A percentile compares a stretch with the other conserved stretches of the same genome.
Evolutionary conservation across 2,113 vertebrate genomes (phyloP).

Genomic region (Hippolais icterina): DNA sequence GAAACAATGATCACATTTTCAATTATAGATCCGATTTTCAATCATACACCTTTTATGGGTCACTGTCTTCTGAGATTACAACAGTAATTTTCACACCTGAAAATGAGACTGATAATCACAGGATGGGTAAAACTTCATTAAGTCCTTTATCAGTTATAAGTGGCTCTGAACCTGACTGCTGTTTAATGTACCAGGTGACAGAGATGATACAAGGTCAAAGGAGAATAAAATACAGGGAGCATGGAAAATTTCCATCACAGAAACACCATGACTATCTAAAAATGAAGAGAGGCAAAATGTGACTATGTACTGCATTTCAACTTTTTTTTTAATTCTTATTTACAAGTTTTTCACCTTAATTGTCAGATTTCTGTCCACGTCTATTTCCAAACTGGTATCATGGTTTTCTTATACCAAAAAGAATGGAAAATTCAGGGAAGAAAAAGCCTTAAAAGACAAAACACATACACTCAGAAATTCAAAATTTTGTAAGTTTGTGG

Average conservation of each 20-base stretch:
- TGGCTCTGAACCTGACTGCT: not conserved
- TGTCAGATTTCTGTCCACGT: not conserved
- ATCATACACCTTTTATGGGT: not conserved
- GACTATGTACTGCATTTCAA: not conserved
- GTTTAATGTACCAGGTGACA: not conserved
- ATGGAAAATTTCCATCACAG: not conserved
- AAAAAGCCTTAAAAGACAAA: not conserved
- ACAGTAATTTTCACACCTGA: not conserved
- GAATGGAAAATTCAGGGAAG: not conserved
- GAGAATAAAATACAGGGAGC: not conserved
- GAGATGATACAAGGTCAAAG: not conserved
- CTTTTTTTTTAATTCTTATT: not conserved
- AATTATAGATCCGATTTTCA: not conserved
- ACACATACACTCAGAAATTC: not conserved
- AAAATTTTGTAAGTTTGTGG: not conserved
- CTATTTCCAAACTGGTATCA: not conserved
- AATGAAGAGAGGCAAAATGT: not conserved
- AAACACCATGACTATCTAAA: not conserved
- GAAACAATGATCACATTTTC: not conserved
- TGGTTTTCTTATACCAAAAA: not conserved
- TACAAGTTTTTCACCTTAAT: not conserved
- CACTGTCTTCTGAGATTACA: slow-evolving; percentile 1
- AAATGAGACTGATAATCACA: not conserved
- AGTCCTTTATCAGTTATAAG: not conserved
- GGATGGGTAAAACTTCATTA: not conserved